Base-by-base conservation (phyloP, 2,797 vertebrate species). In the Pseudochaenichthys georgianus region DNA sequence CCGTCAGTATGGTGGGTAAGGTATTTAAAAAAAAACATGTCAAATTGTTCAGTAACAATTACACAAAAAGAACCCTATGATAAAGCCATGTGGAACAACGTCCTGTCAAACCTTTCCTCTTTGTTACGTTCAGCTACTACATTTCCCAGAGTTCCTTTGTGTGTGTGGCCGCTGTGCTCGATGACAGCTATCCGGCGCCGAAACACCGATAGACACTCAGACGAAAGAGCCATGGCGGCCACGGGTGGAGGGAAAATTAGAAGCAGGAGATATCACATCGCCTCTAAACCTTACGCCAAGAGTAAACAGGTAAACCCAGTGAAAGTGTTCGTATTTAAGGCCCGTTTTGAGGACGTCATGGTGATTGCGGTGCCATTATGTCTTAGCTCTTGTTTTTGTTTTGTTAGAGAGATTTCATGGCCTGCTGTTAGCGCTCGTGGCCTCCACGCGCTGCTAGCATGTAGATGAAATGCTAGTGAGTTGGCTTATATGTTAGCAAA, bases 231-330 rank as follows among this genome's bases (percentile, higher is more conserved):
- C 90, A 96, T 96, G 95, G 95, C 96, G 93, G 94, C 95, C 93
- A 93, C 95, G 93, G 95, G 95, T 94, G 95, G 95, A 96, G 95
- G 96, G 94, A 96, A 96, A 95, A 96, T 96, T 71, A 94, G 95
- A 94, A 95, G 92, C 88, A 95, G 95, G 88, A 94, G 96, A 92
- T 94, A 93, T 82, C 95, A 96, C 28, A 95, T 95, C 80, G 92
- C 92, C 83, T 94, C 95, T 70, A 96, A 96, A 93, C 96, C 96
- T 41, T 96, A 96, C 84, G 94, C 94, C 84, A 96, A 95, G 92
- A 92, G 86, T 75, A 96, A 94, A 86, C 95, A 95, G 95, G 95
- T 96, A 94, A 93, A 79, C 46, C 3, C 50, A 77, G 42, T 19
- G 1, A 38, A 52, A 54, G 54, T 69, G 51, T 66, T 65, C 53